phyloP scores from a whole-genome alignment of 2,888 invertebrate species.

The Lottia gigantea region DNA sequence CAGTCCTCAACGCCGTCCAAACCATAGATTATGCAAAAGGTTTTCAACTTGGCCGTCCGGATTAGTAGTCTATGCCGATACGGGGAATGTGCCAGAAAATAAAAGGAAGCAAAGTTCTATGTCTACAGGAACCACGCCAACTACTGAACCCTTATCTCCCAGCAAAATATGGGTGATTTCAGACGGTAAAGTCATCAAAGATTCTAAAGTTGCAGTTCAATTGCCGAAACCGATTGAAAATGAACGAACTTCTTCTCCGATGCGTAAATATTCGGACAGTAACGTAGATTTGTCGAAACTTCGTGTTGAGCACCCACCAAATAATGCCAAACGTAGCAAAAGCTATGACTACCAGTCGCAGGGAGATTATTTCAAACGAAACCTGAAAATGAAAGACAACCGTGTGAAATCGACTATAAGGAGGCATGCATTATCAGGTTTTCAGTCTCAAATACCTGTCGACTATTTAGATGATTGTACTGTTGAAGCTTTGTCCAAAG shows the following conservation, averaged over 20 bases:
- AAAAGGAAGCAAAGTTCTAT: conserved; percentile 10
- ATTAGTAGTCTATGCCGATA: conserved; percentile 13
- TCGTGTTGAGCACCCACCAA: conserved; percentile 4
- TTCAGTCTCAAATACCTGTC: conserved; percentile 37
- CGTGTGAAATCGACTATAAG: conserved; percentile 54
- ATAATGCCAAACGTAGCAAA: conserved; percentile 17
- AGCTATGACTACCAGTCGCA: conserved; percentile 25
- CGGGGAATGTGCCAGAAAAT: neutral
- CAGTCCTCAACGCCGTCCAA: conserved; percentile 17
- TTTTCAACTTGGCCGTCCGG: conserved; percentile 17
- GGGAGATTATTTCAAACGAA: conserved; percentile 37
- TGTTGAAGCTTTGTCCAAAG: conserved; percentile 75
- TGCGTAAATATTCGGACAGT: conserved; percentile 24
- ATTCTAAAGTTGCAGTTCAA: neutral
- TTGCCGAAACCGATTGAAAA: neutral
- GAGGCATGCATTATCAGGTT: conserved; percentile 48
- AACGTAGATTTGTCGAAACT: conserved; percentile 7
- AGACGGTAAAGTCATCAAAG: conserved; percentile 5
- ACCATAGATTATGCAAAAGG: conserved; percentile 11
- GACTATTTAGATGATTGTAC: conserved; percentile 49
- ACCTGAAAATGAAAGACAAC: conserved; percentile 46
- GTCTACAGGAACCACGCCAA: conserved; percentile 17
- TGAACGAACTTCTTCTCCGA: neutral
- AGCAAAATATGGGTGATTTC: conserved; percentile 25
- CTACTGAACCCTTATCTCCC: conserved; percentile 21